phyloP scores from a whole-genome alignment of 2,113 vertebrate species.

The Columbina picui region DNA sequence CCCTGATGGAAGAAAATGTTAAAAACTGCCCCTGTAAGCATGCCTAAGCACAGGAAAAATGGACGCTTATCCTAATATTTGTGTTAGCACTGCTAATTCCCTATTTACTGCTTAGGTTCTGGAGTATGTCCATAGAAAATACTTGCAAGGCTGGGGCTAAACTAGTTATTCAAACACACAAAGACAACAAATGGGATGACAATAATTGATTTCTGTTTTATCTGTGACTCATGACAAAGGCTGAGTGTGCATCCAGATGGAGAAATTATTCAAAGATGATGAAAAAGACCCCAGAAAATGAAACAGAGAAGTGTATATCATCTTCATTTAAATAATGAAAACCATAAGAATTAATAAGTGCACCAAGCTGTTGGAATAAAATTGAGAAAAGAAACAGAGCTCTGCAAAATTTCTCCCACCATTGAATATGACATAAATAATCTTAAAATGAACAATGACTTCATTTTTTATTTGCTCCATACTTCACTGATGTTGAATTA shows the following conservation, averaged over 20 bases:
- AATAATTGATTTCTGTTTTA: slow-evolving; percentile 30
- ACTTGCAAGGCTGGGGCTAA: background rate
- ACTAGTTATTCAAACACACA: background rate
- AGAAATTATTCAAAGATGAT: slow-evolving; percentile 16
- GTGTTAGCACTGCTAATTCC: background rate
- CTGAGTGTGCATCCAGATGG: slow-evolving; percentile 29
- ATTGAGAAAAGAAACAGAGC: slow-evolving; percentile 41
- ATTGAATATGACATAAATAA: slow-evolving; percentile 21
- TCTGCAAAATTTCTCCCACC: slow-evolving; percentile 14
- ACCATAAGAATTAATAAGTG: slow-evolving; percentile 60
- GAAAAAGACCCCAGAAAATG: slow-evolving; percentile 17
- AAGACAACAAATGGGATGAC: background rate
- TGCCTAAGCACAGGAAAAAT: background rate
- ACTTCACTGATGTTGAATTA: slow-evolving; percentile 36
- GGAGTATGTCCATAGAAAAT: background rate
- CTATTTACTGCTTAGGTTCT: background rate
- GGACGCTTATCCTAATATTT: background rate
- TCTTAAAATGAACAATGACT: slow-evolving; percentile 3
- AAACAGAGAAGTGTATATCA: background rate
- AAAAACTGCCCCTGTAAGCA: background rate
- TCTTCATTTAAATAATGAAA: slow-evolving; percentile 60
- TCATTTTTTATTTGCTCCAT: slow-evolving; percentile 30
- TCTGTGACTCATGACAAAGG: background rate
- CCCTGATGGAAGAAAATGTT: background rate
- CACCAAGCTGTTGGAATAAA: slow-evolving; percentile 35